Evolutionary conservation across 2,113 vertebrate species (phyloP).

Genomic region (Siphamia tubifer): DNA sequence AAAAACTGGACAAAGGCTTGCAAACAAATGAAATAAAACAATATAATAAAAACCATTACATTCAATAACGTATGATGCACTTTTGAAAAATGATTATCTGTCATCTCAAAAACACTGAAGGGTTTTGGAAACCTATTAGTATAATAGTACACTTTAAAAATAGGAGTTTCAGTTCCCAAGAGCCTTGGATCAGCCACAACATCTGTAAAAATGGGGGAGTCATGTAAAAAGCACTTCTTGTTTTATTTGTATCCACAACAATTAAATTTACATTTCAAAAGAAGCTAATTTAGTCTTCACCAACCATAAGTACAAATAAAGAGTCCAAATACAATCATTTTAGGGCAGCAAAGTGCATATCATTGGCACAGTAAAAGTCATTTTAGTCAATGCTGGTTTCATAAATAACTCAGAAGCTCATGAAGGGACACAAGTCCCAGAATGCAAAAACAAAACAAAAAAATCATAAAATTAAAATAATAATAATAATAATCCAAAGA

Average conservation of each 20-base stretch:
- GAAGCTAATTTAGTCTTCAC: slow-evolving; percentile 64
- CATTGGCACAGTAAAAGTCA: slow-evolving; percentile 70
- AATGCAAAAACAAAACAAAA: too few relatives aligned
- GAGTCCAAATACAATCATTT: slow-evolving; percentile 69
- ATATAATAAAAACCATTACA: slow-evolving; percentile 77
- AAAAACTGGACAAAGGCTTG: slow-evolving; percentile 51
- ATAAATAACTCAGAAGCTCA: slow-evolving; percentile 75
- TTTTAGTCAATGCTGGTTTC: slow-evolving; percentile 65
- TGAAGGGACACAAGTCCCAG: slow-evolving; percentile 36
- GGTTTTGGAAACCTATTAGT: slow-evolving; percentile 40
- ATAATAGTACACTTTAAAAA: slow-evolving; percentile 31
- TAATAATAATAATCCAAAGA: slow-evolving; percentile 59
- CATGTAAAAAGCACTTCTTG: slow-evolving; percentile 42
- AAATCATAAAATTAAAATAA: too few relatives aligned
- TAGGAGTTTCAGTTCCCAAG: slow-evolving; percentile 39
- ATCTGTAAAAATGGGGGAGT: slow-evolving; percentile 52
- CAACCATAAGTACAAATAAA: slow-evolving; percentile 61
- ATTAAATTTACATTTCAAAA: slow-evolving; percentile 58
- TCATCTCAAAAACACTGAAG: slow-evolving; percentile 64
- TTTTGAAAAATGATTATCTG: slow-evolving; percentile 73
- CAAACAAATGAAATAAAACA: slow-evolving; percentile 63
- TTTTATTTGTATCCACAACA: slow-evolving; percentile 65
- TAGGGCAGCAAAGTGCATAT: slow-evolving; percentile 73
- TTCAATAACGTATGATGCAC: slow-evolving; percentile 76
- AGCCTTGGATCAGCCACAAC: slow-evolving; percentile 39